Conservation (phyloP, 1,140 invertebrate genomes). For the Heliconius eleuchia region DNA sequence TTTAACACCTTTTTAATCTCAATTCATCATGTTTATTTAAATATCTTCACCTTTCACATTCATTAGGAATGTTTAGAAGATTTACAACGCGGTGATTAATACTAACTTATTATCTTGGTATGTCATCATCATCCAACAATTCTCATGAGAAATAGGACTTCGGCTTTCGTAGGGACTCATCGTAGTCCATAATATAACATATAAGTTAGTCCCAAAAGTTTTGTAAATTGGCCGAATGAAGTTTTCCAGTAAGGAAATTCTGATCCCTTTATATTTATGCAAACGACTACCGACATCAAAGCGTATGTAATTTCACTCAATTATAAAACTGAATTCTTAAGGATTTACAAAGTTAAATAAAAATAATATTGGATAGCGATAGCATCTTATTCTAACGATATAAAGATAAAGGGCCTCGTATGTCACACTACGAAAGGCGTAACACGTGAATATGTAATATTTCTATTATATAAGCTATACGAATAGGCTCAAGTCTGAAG, state of each 20-base stretch:
- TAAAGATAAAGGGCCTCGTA: conserved; percentile 68
- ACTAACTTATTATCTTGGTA: conserved; percentile 39
- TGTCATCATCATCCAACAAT: conserved; percentile 28
- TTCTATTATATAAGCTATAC: conserved; percentile 31
- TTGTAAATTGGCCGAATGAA: conserved; percentile 33
- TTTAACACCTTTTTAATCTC: conserved; percentile 33
- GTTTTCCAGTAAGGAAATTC: conserved; percentile 30
- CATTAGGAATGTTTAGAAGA: conserved; percentile 43
- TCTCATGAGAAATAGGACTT: conserved; percentile 40
- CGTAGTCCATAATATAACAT: conserved; percentile 22
- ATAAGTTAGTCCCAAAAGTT: conserved; percentile 26
- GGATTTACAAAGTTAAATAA: conserved; percentile 69
- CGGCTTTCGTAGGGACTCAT: conserved; percentile 9
- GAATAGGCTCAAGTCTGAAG: conserved; percentile 19
- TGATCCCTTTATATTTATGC: conserved; percentile 36
- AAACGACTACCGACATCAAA: conserved; percentile 36
- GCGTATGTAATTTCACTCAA: conserved; percentile 44
- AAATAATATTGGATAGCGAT: conserved; percentile 67
- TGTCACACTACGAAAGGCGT: conserved; percentile 57
- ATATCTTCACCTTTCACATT: conserved; percentile 47
- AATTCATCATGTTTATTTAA: conserved; percentile 51
- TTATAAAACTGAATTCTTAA: conserved; percentile 49
- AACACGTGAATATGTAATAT: conserved; percentile 36
- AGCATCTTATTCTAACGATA: conserved; percentile 66
- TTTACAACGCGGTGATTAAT: conserved; percentile 47